Conservation (phyloP, 2,888 invertebrate species). For the Stratiomys singularior region DNA sequence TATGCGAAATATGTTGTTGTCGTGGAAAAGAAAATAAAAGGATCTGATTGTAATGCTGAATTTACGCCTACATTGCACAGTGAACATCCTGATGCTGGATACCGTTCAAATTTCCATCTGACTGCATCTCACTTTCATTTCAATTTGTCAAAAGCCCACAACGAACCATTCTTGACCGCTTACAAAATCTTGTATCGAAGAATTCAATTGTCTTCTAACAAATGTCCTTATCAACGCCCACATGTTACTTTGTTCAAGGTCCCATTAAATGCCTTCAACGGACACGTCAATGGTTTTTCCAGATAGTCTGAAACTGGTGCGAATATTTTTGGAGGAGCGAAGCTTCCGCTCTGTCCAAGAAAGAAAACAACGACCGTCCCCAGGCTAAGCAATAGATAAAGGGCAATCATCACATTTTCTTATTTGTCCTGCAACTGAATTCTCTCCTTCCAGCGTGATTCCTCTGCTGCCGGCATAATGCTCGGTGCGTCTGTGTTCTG, state of each 20-base stretch:
- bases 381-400: slow-evolving; percentile 37
- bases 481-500: background rate
- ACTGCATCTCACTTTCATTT: background rate
- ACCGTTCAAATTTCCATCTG: too few relatives aligned
- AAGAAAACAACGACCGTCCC: background rate
- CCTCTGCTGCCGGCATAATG: background rate
- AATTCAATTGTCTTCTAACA: slow-evolving; percentile 7
- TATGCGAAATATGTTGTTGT: too few relatives aligned
- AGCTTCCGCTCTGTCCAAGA: background rate
- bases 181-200: background rate
- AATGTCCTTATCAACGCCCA: slow-evolving; percentile 7
- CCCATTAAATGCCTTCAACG: background rate
- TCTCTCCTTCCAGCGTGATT: background rate
- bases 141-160: background rate
- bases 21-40: too few relatives aligned
- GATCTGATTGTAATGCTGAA: too few relatives aligned
- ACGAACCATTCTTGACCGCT: background rate
- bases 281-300: slow-evolving; percentile 19
- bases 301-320: background rate
- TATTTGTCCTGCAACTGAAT: slow-evolving; percentile 45
- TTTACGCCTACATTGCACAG: too few relatives aligned
- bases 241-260: slow-evolving; percentile 30
- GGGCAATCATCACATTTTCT: slow-evolving; percentile 49
- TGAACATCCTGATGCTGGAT: too few relatives aligned
- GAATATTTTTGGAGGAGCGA: background rate